Conservation (phyloP, 2,797 vertebrate genomes). For the Crenuchus spilurus region DNA sequence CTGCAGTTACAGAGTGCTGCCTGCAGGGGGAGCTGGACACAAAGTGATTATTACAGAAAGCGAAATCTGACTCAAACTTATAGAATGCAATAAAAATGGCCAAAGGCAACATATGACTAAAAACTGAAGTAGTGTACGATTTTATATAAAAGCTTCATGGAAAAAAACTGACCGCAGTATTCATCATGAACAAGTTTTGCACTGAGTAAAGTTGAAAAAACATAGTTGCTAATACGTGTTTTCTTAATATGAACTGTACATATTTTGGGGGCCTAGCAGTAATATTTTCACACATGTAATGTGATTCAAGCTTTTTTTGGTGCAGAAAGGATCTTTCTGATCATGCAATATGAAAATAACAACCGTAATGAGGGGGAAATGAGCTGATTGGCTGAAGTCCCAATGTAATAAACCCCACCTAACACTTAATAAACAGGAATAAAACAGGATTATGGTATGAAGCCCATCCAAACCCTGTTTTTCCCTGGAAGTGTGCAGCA, state of each 20-base stretch:
- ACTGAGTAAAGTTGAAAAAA: too few species aligned
- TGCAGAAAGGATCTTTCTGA: too few species aligned
- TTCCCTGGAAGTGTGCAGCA: neutral
- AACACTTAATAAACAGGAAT: neutral
- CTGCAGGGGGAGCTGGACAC: slow-evolving; percentile 22
- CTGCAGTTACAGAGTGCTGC: neutral
- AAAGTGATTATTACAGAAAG: neutral
- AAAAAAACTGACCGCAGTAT: too few species aligned
- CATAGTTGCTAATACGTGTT: too few species aligned
- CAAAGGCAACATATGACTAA: neutral
- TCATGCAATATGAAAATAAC: slow-evolving; percentile 8
- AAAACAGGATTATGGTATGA: neutral
- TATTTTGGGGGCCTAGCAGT: too few species aligned
- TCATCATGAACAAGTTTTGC: too few species aligned
- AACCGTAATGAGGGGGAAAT: neutral
- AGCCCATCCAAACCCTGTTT: neutral
- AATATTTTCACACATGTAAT: neutral
- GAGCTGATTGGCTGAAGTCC: neutral
- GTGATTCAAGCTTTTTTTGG: neutral
- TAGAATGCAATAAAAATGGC: neutral
- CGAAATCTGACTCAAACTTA: too few species aligned
- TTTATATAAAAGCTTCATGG: too few species aligned
- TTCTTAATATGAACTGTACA: too few species aligned
- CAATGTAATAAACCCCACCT: neutral
- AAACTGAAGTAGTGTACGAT: neutral